Base-by-base conservation (phyloP, 2,888 invertebrate species). In the Apeira syringaria region DNA sequence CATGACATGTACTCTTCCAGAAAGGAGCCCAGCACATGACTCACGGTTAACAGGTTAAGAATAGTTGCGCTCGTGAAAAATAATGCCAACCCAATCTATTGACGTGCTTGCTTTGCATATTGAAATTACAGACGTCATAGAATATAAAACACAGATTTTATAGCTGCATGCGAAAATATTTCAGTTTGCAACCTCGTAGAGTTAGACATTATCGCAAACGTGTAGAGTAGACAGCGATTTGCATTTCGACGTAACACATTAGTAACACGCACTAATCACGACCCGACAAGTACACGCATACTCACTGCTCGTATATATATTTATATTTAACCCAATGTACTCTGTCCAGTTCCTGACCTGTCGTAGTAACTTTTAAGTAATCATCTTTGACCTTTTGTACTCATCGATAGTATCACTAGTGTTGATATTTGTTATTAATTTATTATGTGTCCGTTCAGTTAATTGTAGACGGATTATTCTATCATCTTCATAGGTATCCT, bases 231-330 rank as follows among this genome's bases (percentile, higher is more conserved):
- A 22, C 5, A 33, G 10, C 18, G 28, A 28, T 43, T 46, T 37
- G 43, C 43, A 38, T 40, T 37, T 22, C 12, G 15, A 41, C 41
- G 33, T 38, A 35, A 38, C 43, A 32, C 40, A 33, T 43, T 28
- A 38, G 41, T 27, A 53, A 46, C 32, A 49, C 38, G 38, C 48
- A 48, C 48, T 44, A 42, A 47, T 34, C 47, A 33, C 24, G 25
- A 37, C 10, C 10, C 20, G 33, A 34, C 49, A 54, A 41, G 47
- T 37, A 36, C 28, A 30, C 12, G 24, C 9, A 24, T 4, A 30
- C 39, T 44, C 28, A 39, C 38, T 40, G 15, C 22, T 47, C 39
- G 44, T 42, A 40, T 46, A n/a, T 15, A 42, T 32, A 33, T 41
- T 3, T 15, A 15, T 15, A 15, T 15, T 15, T 46, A 40, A 8